Base-by-base conservation (phyloP, 2,888 invertebrate genomes). In the Hetaerina titia region DNA sequence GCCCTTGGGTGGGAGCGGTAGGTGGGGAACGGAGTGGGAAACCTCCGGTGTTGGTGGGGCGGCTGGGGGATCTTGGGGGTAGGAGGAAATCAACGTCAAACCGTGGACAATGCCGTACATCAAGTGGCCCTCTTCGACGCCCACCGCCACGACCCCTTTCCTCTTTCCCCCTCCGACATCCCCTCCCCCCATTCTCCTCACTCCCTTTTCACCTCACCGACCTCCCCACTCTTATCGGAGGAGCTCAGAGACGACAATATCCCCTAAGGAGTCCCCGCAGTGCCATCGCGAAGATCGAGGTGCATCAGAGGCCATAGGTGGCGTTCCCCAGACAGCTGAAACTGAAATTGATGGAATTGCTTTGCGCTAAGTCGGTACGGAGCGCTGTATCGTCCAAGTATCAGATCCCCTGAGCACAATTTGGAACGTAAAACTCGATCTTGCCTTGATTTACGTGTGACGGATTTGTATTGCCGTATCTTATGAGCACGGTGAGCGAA, bases 281-380 rank as follows among this genome's bases (percentile, higher is more conserved):
- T 92, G 92, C 92, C 92, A 92, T 92, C 92, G 56, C 92, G 22
- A 69, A 92, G 92, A 92, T 92, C 92, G 92, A 92, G 92, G 92
- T 69, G 69, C 92, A 69, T 92, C 92, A 92, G 92, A 92, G 92
- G 69, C 92, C 92, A 92, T 92, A 22, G 69, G 92, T 22, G 69
- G 92, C 56, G 92, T n/a, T 92, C 92, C 92, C 92, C n/a, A 92
- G 92, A 57, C 92, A 92, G 31, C 92, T 92, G 64, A 92, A 92
- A 92, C 92, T 92, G 92, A 92, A 92, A 92, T 92, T 92, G 92
- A 92, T 92, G 92, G 92, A 92, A 92, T 92, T 90, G 64, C 90
- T 19, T 45, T 64, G 63, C 92, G 25, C 69, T 7, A n/a, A 74
- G 69, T 56, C 69, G 19, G 69, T 57, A 57, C 69, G n/a, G 69